Percentiles rank a stretch among this genome's conserved stretches.
phyloP scores from a whole-genome alignment of 2,797 vertebrate genomes.

The Sebastes hubbsi region DNA sequence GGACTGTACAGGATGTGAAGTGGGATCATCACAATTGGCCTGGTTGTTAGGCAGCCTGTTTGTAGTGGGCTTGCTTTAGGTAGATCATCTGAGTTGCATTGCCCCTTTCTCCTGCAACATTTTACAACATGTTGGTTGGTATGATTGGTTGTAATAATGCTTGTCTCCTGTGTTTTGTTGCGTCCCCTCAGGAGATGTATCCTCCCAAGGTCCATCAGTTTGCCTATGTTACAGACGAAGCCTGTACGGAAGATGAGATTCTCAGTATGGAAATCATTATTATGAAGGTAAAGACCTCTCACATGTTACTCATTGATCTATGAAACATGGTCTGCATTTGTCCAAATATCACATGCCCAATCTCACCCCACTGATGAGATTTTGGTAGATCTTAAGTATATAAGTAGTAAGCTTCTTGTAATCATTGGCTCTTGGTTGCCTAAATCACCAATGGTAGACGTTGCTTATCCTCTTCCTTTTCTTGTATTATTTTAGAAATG shows the following conservation, averaged over 20 bases:
- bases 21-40: neutral
- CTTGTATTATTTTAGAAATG: neutral
- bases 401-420: neutral
- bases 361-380: neutral
- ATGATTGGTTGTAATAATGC: neutral
- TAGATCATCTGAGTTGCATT: too few relatives aligned
- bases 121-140: neutral
- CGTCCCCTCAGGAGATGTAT: conserved; percentile 90
- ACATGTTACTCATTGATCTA: neutral
- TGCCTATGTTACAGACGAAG: conserved; percentile 95
- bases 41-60: neutral
- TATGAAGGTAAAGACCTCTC: conserved; percentile 87
- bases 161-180: rapidly evolving
- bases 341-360: neutral
- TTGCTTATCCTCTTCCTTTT: too few relatives aligned
- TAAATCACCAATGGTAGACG: neutral
- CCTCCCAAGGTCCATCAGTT: conserved; percentile 97
- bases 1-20: too few relatives aligned
- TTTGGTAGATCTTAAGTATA: neutral
- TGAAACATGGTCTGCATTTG: neutral
- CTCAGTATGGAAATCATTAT: conserved; percentile 94
- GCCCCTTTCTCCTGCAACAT: neutral
- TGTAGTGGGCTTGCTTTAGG: neutral
- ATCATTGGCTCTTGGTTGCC: neutral
- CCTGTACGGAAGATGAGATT: conserved; percentile 95